These are phyloP conservation scores for Sialia sialis DNA, from an alignment of 2,113 vertebrate species.

Conservation along the genomic window DNA sequence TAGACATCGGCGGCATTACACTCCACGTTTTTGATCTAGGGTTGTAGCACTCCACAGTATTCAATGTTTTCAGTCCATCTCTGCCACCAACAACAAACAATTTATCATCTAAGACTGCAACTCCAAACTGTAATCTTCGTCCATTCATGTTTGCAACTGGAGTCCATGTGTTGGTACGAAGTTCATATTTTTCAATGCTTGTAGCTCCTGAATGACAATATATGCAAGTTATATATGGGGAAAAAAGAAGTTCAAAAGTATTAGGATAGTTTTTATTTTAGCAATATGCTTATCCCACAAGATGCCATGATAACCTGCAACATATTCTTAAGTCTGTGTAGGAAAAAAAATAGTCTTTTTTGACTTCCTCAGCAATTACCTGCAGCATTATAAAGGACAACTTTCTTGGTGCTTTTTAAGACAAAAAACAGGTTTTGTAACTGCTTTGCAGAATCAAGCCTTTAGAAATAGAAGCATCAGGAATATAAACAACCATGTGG, in stretches of 20 bases:
- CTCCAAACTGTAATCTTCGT: constrained; percentile 93
- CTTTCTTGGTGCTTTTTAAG: not conserved
- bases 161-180: constrained; percentile 90
- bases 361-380: not conserved
- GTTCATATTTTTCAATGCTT: constrained; percentile 97
- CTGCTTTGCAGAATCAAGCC: not conserved
- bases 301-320: not conserved
- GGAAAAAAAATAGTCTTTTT: not conserved
- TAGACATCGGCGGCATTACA: constrained; percentile 98
- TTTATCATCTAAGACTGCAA: constrained; percentile 90
- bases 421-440: not conserved
- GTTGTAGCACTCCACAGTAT: constrained; percentile 97
- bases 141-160: constrained; percentile 96
- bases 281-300: not conserved
- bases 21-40: constrained; percentile 95
- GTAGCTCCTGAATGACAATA: constrained; percentile 83
- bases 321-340: not conserved
- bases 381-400: not conserved
- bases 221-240: not conserved
- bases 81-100: constrained; percentile 95
- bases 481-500: not conserved
- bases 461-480: not conserved
- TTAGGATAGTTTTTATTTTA: not conserved
- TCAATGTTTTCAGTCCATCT: constrained; percentile 95
- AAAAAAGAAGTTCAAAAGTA: not conserved